A percentile compares a stretch with the other conserved stretches of the same genome.
Evolutionary conservation across 2,888 invertebrate species (phyloP).

Genomic region (Sialis lutaria): DNA sequence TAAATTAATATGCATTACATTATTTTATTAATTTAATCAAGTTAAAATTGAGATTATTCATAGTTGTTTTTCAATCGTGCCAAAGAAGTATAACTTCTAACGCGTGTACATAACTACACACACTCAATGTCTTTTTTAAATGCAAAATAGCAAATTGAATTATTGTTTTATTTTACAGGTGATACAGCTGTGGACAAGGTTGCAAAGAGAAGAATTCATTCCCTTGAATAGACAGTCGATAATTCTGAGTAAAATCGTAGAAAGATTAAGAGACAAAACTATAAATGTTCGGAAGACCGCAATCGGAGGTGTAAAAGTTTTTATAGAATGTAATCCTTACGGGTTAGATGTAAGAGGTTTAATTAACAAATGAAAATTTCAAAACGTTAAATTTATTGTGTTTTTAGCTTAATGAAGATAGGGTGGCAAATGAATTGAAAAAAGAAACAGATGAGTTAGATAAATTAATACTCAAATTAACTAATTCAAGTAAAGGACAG

Average conservation of each 20-base stretch:
- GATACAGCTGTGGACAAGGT: constrained; percentile 63
- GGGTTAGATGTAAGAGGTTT: constrained; percentile 44
- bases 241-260: constrained; percentile 47
- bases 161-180: constrained; percentile 22
- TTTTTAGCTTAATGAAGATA: constrained; percentile 8
- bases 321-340: constrained; percentile 74
- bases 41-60: no score
- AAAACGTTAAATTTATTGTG: not conserved
- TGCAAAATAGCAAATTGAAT: not conserved
- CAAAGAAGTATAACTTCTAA: no score
- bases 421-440: constrained; percentile 39
- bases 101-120: no score
- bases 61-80: no score
- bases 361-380: not conserved
- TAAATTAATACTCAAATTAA: constrained; percentile 32
- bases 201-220: constrained; percentile 63
- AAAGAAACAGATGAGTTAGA: constrained; percentile 43
- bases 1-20: not conserved
- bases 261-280: constrained; percentile 66
- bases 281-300: constrained; percentile 74
- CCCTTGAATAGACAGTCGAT: constrained; percentile 52
- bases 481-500: not conserved
- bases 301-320: constrained; percentile 54
- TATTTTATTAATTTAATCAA: no score
- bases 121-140: no score